Conservation (phyloP, 2,113 vertebrate genomes). For the Pipra filicauda region DNA sequence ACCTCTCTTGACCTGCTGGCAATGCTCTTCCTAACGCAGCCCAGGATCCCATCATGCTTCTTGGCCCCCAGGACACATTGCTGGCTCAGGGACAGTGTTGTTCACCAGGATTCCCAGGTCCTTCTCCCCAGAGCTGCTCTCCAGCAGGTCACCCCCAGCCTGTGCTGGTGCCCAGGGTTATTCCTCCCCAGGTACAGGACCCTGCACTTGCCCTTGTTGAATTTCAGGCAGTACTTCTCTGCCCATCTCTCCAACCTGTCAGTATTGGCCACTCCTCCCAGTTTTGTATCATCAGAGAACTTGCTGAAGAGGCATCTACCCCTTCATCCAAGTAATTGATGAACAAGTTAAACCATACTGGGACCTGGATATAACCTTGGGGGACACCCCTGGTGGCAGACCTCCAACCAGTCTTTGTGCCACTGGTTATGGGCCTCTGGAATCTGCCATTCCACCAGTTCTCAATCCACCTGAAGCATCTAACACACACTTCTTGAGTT, state of each 20-base stretch:
- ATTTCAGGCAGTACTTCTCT: background rate
- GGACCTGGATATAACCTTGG: background rate
- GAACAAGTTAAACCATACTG: background rate
- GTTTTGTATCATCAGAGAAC: background rate
- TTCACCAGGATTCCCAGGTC: background rate
- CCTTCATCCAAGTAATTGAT: background rate
- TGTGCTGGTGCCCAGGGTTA: background rate
- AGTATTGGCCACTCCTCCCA: background rate
- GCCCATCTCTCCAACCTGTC: too few species aligned
- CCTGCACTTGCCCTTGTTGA: background rate
- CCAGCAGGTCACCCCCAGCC: background rate
- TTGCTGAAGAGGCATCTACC: background rate
- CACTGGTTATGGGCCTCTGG: background rate
- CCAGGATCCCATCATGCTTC: too few species aligned
- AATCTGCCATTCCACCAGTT: too few species aligned
- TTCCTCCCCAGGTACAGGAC: background rate
- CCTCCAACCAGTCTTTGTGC: too few species aligned
- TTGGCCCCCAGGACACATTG: background rate
- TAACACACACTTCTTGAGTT: too few species aligned
- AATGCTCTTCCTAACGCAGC: background rate
- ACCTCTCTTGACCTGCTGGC: background rate
- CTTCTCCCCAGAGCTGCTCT: background rate
- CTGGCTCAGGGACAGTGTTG: background rate
- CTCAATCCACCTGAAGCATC: background rate
- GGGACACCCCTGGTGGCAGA: too few species aligned